Percentiles rank a stretch among this genome's conserved stretches.
These are phyloP conservation scores for Unio delphinus DNA, from an alignment of 2,888 invertebrate species.

Conservation along the genomic window DNA sequence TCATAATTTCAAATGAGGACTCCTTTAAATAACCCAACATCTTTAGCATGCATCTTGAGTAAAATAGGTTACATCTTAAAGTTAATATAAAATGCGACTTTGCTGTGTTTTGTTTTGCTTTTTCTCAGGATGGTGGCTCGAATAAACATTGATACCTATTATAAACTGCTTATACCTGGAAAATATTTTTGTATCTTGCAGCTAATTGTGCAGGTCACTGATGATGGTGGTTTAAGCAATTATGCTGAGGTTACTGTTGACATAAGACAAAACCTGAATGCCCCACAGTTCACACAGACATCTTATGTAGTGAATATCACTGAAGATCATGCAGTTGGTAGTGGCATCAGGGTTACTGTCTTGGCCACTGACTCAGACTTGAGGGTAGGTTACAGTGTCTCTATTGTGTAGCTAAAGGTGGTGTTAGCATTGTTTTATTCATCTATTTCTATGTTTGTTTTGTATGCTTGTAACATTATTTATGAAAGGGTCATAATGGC, in stretches of 20 bases:
- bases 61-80: too few species aligned
- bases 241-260: conserved; percentile 26
- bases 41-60: too few species aligned
- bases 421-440: neutral
- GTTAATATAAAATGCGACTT: too few species aligned
- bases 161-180: too few species aligned
- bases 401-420: neutral
- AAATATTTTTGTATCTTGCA: conserved; percentile 20
- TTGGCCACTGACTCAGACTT: conserved; percentile 29
- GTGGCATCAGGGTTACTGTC: conserved; percentile 18
- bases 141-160: too few species aligned
- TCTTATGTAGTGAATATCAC: conserved; percentile 27
- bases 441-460: too few species aligned
- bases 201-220: conserved; percentile 41
- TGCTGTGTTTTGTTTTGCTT: too few species aligned
- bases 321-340: conserved; percentile 34
- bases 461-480: too few species aligned
- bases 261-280: conserved; percentile 43
- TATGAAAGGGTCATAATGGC: too few species aligned
- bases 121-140: too few species aligned
- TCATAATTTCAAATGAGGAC: too few species aligned
- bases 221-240: conserved; percentile 33
- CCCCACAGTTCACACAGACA: conserved; percentile 34
- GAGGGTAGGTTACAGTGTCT: conserved; percentile 20
- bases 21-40: too few species aligned